Conservation (phyloP, 2,113 vertebrate genomes). For the Notiomystis cincta region DNA sequence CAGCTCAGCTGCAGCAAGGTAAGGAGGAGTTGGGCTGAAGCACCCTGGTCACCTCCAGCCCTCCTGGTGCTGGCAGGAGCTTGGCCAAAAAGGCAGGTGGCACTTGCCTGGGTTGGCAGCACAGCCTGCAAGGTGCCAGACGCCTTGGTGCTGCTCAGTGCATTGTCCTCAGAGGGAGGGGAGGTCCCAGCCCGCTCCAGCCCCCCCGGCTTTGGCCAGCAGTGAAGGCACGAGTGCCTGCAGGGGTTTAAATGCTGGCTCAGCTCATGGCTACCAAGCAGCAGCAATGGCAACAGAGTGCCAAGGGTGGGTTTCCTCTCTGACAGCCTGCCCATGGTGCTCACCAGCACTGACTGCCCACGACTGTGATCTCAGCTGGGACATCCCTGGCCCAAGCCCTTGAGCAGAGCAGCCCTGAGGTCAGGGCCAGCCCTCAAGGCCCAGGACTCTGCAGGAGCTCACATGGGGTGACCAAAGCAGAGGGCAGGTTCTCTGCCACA, state of each 20-base stretch:
- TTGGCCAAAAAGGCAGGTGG: background rate
- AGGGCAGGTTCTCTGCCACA: background rate
- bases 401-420: background rate
- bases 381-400: background rate
- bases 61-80: background rate
- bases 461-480: background rate
- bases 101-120: background rate
- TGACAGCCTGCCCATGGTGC: accelerated
- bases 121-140: background rate
- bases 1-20: background rate
- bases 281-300: background rate
- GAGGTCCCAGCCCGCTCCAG: background rate
- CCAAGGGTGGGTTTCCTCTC: background rate
- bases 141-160: background rate
- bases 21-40: background rate
- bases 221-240: accelerated
- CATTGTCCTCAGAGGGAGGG: background rate
- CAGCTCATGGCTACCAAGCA: background rate
- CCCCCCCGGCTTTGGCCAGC: background rate
- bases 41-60: background rate
- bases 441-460: background rate
- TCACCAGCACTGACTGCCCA: background rate
- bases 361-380: accelerated
- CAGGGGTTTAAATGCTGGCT: background rate
- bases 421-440: background rate